Evolutionary conservation across 1,140 invertebrate species (phyloP).

Genomic region (Adelges cooleyi): DNA sequence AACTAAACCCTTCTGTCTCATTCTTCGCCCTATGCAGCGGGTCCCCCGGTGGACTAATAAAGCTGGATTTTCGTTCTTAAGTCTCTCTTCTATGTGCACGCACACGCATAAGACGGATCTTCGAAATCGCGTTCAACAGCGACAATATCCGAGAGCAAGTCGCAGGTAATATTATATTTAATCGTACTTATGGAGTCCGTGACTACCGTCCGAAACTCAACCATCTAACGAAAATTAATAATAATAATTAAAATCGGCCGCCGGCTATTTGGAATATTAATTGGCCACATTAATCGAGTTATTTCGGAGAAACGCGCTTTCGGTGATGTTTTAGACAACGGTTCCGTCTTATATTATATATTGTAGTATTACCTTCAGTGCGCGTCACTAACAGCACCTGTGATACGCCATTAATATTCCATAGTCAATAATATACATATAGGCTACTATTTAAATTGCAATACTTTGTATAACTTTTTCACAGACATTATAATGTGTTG

Average conservation of each 20-base stretch:
- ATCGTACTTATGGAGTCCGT: background rate
- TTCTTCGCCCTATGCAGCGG: background rate
- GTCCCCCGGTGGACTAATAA: background rate
- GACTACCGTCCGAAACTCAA: background rate
- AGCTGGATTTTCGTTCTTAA: conserved; percentile 24
- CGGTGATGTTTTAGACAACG: conserved; percentile 1
- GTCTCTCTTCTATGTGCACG: background rate
- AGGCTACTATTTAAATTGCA: too few relatives aligned
- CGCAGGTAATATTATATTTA: background rate
- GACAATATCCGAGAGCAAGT: background rate
- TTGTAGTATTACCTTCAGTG: too few relatives aligned
- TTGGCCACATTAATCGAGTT: conserved; percentile 15
- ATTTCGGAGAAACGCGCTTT: background rate
- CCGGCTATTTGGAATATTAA: conserved; percentile 24
- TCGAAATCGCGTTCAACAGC: background rate
- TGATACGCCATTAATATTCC: too few relatives aligned
- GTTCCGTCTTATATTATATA: too few relatives aligned
- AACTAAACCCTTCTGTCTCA: background rate
- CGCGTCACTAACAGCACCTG: too few relatives aligned
- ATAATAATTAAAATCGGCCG: conserved; percentile 24
- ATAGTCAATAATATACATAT: too few relatives aligned
- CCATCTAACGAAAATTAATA: conserved; percentile 25
- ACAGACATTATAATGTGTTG: too few relatives aligned
- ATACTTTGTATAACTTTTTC: too few relatives aligned
- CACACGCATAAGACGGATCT: background rate